Percentiles rank a stretch among this genome's conserved stretches.
These are phyloP conservation scores for Megalops cyprinoides DNA, from an alignment of 2,797 vertebrate genomes.

Conservation along the genomic window DNA sequence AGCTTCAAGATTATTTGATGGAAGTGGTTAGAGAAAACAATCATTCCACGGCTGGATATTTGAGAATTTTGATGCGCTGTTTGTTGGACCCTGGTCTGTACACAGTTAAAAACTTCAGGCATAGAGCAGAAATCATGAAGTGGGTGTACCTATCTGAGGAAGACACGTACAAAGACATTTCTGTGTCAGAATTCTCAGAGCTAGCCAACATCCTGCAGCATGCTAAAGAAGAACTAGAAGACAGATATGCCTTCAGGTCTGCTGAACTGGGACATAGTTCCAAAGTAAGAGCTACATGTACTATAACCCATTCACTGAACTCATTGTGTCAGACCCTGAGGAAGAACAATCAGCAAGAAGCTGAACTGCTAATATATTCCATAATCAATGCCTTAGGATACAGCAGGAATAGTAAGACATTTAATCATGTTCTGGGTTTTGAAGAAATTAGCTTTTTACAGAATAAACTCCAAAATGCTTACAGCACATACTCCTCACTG, in stretches of 20 bases:
- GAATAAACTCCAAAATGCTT: not conserved
- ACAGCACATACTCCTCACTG: not conserved
- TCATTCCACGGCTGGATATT: too few species aligned
- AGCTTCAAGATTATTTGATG: too few species aligned
- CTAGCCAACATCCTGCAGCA: not conserved
- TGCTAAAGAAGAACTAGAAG: not conserved
- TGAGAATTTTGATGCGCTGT: constrained; percentile 17
- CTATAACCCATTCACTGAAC: too few species aligned
- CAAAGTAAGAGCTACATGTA: too few species aligned
- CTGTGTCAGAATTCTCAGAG: too few species aligned
- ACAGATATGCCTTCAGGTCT: not conserved
- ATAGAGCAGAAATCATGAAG: too few species aligned
- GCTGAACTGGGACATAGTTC: too few species aligned
- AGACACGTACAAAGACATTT: too few species aligned
- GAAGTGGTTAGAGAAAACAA: too few species aligned
- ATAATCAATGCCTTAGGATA: constrained; percentile 23
- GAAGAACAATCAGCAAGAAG: not conserved
- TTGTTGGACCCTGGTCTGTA: constrained; percentile 25
- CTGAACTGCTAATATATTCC: constrained; percentile 8
- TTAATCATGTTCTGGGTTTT: constrained; percentile 20
- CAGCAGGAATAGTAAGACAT: not conserved
- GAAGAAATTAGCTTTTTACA: constrained; percentile 15
- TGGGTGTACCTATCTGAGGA: too few species aligned
- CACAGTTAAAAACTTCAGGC: too few species aligned
- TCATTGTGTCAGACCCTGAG: too few species aligned